phyloP scores from a whole-genome alignment of 2,113 vertebrate genomes.

The Leptobrachium leishanense region DNA sequence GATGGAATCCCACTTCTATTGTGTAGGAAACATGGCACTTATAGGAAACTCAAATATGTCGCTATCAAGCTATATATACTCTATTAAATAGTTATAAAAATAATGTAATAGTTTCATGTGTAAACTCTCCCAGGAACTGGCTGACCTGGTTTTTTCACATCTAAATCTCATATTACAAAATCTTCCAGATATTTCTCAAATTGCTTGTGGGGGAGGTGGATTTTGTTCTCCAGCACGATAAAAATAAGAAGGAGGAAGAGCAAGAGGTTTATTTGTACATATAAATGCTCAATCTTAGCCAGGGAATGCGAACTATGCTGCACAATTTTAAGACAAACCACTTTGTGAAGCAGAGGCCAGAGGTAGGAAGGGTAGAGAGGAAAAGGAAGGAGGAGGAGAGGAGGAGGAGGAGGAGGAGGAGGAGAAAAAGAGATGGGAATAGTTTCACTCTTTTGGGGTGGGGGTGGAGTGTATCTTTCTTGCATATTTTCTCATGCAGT shows the following conservation, averaged over 20 bases:
- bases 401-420: background rate
- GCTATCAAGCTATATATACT: no score
- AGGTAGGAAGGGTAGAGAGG: slow-evolving; percentile 51
- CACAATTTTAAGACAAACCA: slow-evolving; percentile 56
- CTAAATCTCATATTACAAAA: background rate
- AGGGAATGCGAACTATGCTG: slow-evolving; percentile 67
- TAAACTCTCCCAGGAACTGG: background rate
- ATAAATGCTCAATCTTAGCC: slow-evolving; percentile 66
- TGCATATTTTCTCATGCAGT: slow-evolving; percentile 60
- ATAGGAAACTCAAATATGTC: no score
- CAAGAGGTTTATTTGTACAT: slow-evolving; percentile 62
- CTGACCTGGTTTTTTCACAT: background rate
- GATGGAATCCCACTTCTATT: no score
- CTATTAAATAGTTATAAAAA: no score
- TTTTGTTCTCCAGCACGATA: background rate
- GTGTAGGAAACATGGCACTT: no score
- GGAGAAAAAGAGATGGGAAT: slow-evolving; percentile 53
- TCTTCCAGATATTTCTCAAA: background rate
- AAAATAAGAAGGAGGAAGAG: background rate
- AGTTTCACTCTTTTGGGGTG: slow-evolving; percentile 51
- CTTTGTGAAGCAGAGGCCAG: slow-evolving; percentile 59
- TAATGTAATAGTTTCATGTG: no score
- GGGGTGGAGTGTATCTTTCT: slow-evolving; percentile 51
- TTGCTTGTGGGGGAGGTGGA: background rate
- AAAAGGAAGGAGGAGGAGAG: background rate